phyloP scores from a whole-genome alignment of 2,113 vertebrate species.

The Rhinichthys klamathensis region DNA sequence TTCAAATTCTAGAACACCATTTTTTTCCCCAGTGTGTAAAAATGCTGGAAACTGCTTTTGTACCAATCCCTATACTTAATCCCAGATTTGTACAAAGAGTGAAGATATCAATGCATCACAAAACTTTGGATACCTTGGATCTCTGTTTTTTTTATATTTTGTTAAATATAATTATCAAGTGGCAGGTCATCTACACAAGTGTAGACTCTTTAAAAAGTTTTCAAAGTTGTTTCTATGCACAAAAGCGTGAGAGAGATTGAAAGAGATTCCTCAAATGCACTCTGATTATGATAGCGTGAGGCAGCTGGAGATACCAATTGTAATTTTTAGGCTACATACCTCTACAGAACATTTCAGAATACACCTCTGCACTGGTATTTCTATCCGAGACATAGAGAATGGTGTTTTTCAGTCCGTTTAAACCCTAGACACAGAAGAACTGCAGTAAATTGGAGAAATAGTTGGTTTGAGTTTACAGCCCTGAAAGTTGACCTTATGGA shows the following conservation, averaged over 20 bases:
- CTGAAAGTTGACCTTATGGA: slow-evolving; percentile 37
- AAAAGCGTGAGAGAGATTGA: not conserved
- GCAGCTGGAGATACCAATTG: not conserved
- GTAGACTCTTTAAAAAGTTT: not conserved
- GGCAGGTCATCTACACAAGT: not conserved
- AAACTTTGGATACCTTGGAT: not conserved
- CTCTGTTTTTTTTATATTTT: not conserved
- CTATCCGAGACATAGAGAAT: not conserved
- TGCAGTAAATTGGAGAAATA: slow-evolving; percentile 16
- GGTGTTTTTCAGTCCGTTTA: not conserved
- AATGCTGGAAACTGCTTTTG: not conserved
- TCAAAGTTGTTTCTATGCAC: not conserved
- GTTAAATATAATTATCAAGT: not conserved
- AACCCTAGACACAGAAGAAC: slow-evolving; percentile 23
- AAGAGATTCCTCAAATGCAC: not conserved
- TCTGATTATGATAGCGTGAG: not conserved
- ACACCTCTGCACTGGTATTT: not conserved
- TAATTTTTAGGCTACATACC: not conserved
- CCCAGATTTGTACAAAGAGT: not conserved
- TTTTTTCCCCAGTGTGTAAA: too few species aligned
- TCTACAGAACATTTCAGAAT: too few species aligned
- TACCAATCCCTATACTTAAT: not conserved
- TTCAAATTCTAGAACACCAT: too few species aligned
- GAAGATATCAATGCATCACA: too few species aligned
- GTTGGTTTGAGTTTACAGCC: slow-evolving; percentile 13